Conservation (phyloP, 2,888 invertebrate species). For the Rotaria magnacalcarata region DNA sequence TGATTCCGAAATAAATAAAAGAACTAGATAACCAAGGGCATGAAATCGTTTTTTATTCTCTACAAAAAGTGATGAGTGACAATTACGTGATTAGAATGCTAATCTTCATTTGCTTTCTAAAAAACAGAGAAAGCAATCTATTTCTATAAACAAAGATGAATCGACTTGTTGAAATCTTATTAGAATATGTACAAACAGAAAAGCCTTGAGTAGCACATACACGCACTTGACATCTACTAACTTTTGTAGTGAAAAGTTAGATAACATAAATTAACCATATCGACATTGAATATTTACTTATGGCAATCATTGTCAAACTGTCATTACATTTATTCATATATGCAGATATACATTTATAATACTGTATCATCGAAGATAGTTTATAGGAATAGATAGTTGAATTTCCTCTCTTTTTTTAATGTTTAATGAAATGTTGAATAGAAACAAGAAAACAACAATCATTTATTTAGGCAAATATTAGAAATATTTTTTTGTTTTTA, state of each 20-base stretch:
- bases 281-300: not conserved
- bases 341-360: not conserved
- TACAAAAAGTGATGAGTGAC: not conserved
- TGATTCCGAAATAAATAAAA: not conserved
- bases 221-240: not conserved
- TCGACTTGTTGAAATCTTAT: not conserved
- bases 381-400: too few relatives aligned
- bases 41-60: not conserved
- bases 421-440: too few relatives aligned
- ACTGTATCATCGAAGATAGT: not conserved
- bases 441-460: not conserved
- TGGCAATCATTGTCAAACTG: not conserved
- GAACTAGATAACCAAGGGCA: not conserved
- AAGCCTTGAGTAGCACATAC: not conserved
- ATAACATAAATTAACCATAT: constrained; percentile 22
- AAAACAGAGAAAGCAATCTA: not conserved
- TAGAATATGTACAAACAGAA: not conserved
- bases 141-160: not conserved
- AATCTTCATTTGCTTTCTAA: not conserved
- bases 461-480: not conserved
- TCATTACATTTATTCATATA: not conserved
- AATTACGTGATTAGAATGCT: not conserved
- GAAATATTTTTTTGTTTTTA: not conserved
- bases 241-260: not conserved
- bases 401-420: too few relatives aligned